A percentile compares a stretch with the other conserved stretches of the same genome.
Evolutionary conservation across 2,888 invertebrate genomes (phyloP).

Genomic region (Phrixothrix hirtus): DNA sequence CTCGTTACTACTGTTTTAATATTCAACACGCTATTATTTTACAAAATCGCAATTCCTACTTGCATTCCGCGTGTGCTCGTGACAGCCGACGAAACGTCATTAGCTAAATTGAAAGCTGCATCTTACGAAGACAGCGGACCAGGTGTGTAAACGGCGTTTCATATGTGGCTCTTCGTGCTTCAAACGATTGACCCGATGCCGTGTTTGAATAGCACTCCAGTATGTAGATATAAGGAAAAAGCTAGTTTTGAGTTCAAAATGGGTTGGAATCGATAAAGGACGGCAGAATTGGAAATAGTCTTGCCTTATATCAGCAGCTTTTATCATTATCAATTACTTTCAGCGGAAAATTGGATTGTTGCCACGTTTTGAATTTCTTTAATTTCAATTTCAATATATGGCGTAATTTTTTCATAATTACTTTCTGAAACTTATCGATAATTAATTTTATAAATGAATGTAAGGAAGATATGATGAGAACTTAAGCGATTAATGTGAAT

Average conservation of each 20-base stretch:
- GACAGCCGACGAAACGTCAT: constrained; percentile 58
- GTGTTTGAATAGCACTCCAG: constrained; percentile 57
- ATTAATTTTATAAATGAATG: background rate
- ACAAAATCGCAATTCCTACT: constrained; percentile 51
- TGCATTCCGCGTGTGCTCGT: constrained; percentile 55
- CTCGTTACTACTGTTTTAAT: constrained; percentile 25
- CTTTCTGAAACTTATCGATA: background rate
- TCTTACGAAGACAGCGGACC: constrained; percentile 52
- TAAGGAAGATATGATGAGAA: background rate
- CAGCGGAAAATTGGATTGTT: constrained; percentile 19
- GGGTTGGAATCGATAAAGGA: constrained; percentile 54
- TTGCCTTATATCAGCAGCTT: constrained; percentile 38
- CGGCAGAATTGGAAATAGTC: constrained; percentile 49
- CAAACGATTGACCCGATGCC: constrained; percentile 42
- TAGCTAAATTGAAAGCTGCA: constrained; percentile 59
- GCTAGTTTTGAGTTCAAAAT: constrained; percentile 52
- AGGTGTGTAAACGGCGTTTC: constrained; percentile 29
- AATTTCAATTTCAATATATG: background rate
- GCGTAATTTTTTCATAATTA: background rate
- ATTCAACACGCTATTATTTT: constrained; percentile 49
- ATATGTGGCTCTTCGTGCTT: constrained; percentile 37
- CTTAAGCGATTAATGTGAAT: background rate
- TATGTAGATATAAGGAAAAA: constrained; percentile 54
- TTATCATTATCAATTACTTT: constrained; percentile 40
- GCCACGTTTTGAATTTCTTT: background rate